Conservation (phyloP, 2,113 vertebrate genomes). For the Tragulus kanchil region DNA sequence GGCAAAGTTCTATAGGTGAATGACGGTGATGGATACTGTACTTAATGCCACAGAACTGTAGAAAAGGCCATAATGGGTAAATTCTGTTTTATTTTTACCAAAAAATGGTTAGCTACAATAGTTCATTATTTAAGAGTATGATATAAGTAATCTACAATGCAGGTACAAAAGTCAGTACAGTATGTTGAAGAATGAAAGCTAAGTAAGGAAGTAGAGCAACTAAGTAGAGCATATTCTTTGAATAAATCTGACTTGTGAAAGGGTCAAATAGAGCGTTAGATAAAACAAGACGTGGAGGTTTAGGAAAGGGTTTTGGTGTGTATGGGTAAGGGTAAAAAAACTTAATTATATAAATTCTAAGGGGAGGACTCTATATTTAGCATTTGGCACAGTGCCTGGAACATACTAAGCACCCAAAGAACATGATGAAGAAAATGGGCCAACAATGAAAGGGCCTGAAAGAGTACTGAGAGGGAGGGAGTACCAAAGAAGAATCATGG, state of each 20-base stretch:
- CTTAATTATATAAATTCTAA: background rate
- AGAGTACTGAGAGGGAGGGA: background rate
- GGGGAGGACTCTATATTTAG: background rate
- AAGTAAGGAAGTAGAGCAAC: background rate
- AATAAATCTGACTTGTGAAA: slow-evolving; percentile 3
- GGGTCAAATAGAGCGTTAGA: background rate
- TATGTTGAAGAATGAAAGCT: background rate
- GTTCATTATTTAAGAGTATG: background rate
- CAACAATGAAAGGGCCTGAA: background rate
- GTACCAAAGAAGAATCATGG: slow-evolving; percentile 3
- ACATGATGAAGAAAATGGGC: background rate
- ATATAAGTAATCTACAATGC: background rate
- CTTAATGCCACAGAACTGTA: background rate
- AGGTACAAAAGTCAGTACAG: background rate
- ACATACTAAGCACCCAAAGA: background rate
- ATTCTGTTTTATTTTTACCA: background rate
- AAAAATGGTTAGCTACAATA: background rate
- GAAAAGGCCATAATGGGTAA: background rate
- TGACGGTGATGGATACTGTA: background rate
- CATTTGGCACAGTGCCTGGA: slow-evolving; percentile 13
- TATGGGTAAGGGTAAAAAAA: background rate
- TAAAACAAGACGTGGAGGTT: background rate
- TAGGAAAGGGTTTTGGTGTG: background rate
- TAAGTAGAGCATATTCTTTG: background rate
- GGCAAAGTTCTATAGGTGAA: background rate